Percentiles rank a stretch among this genome's conserved stretches.
Conservation (phyloP, 2,113 vertebrate species). For the Oncorhynchus nerka region DNA sequence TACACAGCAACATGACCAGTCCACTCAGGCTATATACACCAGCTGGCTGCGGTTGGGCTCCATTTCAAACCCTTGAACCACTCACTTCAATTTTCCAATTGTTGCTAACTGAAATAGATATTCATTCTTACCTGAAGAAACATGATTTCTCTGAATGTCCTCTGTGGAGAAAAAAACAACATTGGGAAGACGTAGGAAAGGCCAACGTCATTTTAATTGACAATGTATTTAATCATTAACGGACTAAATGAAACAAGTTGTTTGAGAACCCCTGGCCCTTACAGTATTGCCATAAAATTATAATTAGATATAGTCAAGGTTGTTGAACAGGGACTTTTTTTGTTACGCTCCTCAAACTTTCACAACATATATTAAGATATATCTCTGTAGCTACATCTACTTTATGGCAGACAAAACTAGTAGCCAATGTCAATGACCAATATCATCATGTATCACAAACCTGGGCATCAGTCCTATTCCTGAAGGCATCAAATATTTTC, state of each 20-base stretch:
- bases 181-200: background rate
- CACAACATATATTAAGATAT: background rate
- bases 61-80: background rate
- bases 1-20: background rate
- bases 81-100: too few relatives aligned
- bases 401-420: background rate
- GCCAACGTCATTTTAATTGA: background rate
- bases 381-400: too few relatives aligned
- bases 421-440: background rate
- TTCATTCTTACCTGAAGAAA: constrained; percentile 84
- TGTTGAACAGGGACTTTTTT: background rate
- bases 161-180: constrained; percentile 69
- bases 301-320: background rate
- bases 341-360: background rate
- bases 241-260: background rate
- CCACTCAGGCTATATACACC: background rate
- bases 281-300: background rate
- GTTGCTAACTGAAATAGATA: too few relatives aligned
- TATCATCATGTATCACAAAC: constrained; percentile 42
- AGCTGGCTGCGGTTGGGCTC: background rate
- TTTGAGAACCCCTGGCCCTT: background rate
- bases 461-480: constrained; percentile 91
- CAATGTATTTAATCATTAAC: background rate
- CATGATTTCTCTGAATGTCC: constrained; percentile 91
- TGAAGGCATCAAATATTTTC: constrained; percentile 95